Conservation (phyloP, 2,113 vertebrate genomes). For the Periophthalmus modestus region DNA sequence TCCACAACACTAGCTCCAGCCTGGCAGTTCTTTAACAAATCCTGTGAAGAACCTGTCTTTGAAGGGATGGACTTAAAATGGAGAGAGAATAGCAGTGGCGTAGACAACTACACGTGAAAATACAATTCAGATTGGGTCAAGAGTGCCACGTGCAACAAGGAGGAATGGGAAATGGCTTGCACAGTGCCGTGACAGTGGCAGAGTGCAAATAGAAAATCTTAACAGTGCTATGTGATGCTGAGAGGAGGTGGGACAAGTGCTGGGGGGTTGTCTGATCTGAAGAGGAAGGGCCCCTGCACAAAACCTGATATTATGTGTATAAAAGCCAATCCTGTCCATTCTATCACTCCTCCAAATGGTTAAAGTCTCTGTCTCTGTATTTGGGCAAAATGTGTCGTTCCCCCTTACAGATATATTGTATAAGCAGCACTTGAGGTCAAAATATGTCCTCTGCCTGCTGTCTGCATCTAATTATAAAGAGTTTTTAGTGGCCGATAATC, state of each 20-base stretch:
- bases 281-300: background rate
- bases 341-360: no score
- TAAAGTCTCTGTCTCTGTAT: no score
- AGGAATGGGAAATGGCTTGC: constrained; percentile 14
- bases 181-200: background rate
- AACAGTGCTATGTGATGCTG: background rate
- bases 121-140: constrained; percentile 11
- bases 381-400: no score
- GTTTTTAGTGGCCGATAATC: no score
- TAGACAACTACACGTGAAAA: background rate
- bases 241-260: background rate
- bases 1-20: background rate
- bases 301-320: no score
- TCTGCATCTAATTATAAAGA: no score
- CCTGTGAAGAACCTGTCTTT: background rate
- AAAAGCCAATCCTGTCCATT: no score
- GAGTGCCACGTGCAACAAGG: constrained; percentile 49
- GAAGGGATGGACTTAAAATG: background rate
- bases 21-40: background rate
- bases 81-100: background rate
- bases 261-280: background rate
- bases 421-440: no score
- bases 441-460: no score
- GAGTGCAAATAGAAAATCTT: background rate
- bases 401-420: no score